Evolutionary conservation across 2,113 vertebrate species (phyloP).

Genomic region (Platichthys stellatus): DNA sequence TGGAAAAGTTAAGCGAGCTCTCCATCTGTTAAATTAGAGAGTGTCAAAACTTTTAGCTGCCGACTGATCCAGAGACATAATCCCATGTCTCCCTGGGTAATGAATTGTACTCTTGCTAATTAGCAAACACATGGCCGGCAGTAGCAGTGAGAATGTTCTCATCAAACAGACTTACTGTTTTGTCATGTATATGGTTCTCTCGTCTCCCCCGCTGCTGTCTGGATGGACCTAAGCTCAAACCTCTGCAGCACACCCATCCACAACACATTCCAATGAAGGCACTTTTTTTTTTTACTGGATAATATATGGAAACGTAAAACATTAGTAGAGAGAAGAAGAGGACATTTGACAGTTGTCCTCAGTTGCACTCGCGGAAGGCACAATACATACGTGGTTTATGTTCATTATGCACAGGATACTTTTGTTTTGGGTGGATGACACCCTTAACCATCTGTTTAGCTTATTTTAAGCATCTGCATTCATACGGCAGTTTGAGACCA

Average conservation of each 20-base stretch:
- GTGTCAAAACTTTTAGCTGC: conserved; percentile 76
- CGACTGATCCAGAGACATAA: conserved; percentile 71
- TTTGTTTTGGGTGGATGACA: no score
- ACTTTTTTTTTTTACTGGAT: conserved; percentile 6
- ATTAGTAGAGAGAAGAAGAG: not conserved
- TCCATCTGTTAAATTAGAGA: conserved; percentile 73
- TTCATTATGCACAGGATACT: no score
- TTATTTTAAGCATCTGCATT: no score
- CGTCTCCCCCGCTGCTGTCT: conserved; percentile 30
- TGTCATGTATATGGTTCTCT: conserved; percentile 59
- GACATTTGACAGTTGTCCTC: conserved; percentile 1
- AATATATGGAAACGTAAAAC: conserved; percentile 30
- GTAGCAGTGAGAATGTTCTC: conserved; percentile 65
- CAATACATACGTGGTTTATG: no score
- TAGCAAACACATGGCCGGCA: conserved; percentile 56
- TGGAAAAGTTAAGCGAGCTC: conserved; percentile 71
- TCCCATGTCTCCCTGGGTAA: conserved; percentile 72
- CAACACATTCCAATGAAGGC: conserved; percentile 33
- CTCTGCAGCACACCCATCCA: not conserved
- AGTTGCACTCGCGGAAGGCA: not conserved
- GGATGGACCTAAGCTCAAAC: conserved; percentile 11
- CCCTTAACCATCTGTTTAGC: no score
- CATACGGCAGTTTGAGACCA: no score
- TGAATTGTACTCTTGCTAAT: conserved; percentile 75
- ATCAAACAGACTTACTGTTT: conserved; percentile 72